Evolutionary conservation across 2,888 invertebrate genomes (phyloP), one percentile per base, ranked within the genome.

Genomic region (Ophion obscuratus): DNA sequence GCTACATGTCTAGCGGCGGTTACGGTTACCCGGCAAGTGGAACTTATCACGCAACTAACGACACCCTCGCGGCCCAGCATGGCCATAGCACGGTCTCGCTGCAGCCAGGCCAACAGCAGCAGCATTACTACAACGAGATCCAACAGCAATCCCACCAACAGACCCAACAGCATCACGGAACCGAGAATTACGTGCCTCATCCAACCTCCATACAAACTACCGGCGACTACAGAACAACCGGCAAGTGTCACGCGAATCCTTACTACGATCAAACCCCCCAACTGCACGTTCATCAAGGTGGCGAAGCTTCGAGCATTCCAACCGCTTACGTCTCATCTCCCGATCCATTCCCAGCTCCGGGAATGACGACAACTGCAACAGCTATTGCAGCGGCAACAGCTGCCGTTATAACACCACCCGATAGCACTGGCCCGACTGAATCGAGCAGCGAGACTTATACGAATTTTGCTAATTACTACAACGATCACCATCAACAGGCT

Each of bases 391-490:
- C 95, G 59, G 95, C 94, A 0, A 95, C 95, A 17, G 94, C 95
- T 0, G 95, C 95, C 2, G 95, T 96, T 44, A 96, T 96, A 94
- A 96, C 96, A 11, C 96, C 96, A 9, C 96, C 96, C 0, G 95
- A 95, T 66, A 95, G 95, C 90, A 89, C 90, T 53, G 91, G 88
- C 9, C 95, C 95, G 88, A 95, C 95, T 1, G 97, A 96, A 88
- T 95, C 96, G 87, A 93, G 91, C 79, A 95, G 95, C 85, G 97
- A 97, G 84, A 95, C 95, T 86, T 97, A 97, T 93, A 96, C 96
- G 89, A 96, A 96, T 83, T 97, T 96, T 93, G 96, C 96, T 88
- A 96, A 96, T 92, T 97, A 96, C 93, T 97, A 97, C 93, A 92
- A 92, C 20, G 94, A 94, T 40, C 86, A 83, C 70, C 85, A 85